Evolutionary conservation across 2,888 invertebrate genomes (phyloP).

Genomic region (Monoplex corrugatus): DNA sequence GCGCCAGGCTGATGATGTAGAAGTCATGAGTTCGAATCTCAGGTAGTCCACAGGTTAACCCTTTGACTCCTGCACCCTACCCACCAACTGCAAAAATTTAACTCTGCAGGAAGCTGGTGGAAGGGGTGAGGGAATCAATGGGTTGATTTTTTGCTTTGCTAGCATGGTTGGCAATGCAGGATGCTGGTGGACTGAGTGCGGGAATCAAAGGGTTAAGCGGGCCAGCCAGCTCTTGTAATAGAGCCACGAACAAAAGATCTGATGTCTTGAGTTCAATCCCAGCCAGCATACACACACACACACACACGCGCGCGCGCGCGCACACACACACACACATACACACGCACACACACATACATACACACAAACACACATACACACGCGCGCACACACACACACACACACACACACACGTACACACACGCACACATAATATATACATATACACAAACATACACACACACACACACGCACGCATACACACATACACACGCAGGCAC

Average conservation of each 20-base stretch:
- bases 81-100: no score
- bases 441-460: background rate
- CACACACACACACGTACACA: background rate
- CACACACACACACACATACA: background rate
- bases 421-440: background rate
- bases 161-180: no score
- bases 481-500: background rate
- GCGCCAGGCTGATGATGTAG: no score
- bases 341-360: background rate
- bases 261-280: background rate
- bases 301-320: background rate
- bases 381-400: background rate
- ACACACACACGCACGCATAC: background rate
- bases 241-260: background rate
- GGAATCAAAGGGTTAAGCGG: no score
- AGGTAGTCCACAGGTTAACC: no score
- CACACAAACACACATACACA: background rate
- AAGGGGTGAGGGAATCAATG: no score
- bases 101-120: no score
- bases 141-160: no score
- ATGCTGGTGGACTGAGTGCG: no score
- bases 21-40: no score
- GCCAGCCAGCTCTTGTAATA: background rate
- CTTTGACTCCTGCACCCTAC: no score
- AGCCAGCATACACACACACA: background rate